Conservation (phyloP, 2,888 invertebrate genomes). For the Drosophila mayaguana region DNA sequence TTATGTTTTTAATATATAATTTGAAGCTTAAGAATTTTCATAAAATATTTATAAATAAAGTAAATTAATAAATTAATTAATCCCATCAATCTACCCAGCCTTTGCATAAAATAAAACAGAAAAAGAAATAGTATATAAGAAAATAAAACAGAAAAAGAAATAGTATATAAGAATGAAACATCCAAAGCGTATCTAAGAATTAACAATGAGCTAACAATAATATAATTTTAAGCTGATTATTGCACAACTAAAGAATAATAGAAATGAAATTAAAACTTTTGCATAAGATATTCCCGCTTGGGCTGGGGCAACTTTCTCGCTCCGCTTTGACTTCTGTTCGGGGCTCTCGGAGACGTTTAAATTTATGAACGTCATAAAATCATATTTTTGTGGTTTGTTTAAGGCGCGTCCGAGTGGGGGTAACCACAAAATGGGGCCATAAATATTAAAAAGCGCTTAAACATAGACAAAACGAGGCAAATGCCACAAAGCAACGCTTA, state of each 20-base stretch:
- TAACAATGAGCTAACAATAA: not conserved
- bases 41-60: too few species aligned
- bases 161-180: too few species aligned
- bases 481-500: constrained; percentile 67
- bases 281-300: constrained; percentile 11
- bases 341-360: constrained; percentile 52
- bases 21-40: too few species aligned
- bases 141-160: too few species aligned
- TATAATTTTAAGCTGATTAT: not conserved
- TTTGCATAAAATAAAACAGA: too few species aligned
- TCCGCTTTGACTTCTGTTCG: constrained; percentile 7
- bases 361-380: constrained; percentile 76
- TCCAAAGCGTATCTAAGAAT: too few species aligned
- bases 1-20: too few species aligned
- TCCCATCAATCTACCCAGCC: too few species aligned
- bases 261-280: constrained; percentile 8
- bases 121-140: too few species aligned
- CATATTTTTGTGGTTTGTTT: constrained; percentile 63
- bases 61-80: too few species aligned
- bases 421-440: constrained; percentile 70
- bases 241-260: not conserved
- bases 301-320: constrained; percentile 9
- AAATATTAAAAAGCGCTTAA: constrained; percentile 77
- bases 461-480: constrained; percentile 38
- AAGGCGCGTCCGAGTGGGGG: constrained; percentile 12